Evolutionary conservation across 2,888 invertebrate species (phyloP), one percentile per base, ranked within the genome.

Genomic region (Anoplius nigerrimus): DNA sequence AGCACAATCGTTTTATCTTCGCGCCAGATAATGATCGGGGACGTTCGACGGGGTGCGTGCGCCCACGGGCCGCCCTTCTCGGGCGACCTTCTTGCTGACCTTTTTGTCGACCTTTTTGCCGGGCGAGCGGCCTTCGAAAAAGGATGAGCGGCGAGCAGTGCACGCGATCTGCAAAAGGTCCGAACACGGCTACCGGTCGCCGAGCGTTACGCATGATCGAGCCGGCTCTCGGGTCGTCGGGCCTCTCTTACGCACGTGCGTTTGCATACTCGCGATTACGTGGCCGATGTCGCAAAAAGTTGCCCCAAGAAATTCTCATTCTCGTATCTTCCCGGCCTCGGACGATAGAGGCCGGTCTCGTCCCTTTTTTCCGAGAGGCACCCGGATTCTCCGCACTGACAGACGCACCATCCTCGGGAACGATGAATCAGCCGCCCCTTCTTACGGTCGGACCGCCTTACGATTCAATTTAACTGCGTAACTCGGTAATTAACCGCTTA

Each of bases 1-100:
- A n/a, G n/a, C 11, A 34, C 11, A 34, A 68, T 70, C 67, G 58
- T 70, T 70, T 70, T 68, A 70, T 59, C 62, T 67, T 70, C 67
- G 52, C 70, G 60, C 63, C 59, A 59, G 70, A 67, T 70, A 68
- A 62, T 60, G 67, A 68, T 67, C 70, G 60, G 56, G 53, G 48
- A 34, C 34, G 59, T 2, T 34, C 18, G 34, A 6, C 34, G 34
- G 34, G 34, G 34, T 34, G 34, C 34, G 34, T 34, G 34, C 11
- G 34, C 34, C 11, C 34, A 58, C 22, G 13, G 13, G 13, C 22
- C 34, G 3, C 15, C 22, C 15, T 13, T 15, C 24, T 20, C 55
- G 22, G 24, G 13, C 8, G 20, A 8, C 48, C 22, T 21, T 27
- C 56, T 24, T 15, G 22, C 22, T 59, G 15, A 20, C 43, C 64